Percentiles rank a stretch among this genome's conserved stretches.
These are phyloP conservation scores for Chrysopa pallens DNA, from an alignment of 1,140 invertebrate genomes.

Conservation along the genomic window DNA sequence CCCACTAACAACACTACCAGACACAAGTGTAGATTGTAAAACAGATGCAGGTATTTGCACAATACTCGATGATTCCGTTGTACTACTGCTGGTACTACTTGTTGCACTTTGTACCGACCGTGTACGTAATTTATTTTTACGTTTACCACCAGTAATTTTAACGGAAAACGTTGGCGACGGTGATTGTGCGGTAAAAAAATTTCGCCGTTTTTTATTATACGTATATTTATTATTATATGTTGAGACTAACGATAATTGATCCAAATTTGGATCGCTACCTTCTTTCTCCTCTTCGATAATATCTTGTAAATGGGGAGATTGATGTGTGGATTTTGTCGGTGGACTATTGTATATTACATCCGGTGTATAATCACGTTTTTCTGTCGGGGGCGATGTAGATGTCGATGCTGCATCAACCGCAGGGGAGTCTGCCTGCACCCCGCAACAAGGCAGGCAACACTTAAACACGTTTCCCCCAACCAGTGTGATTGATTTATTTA, in stretches of 20 bases:
- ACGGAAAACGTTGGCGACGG: conserved; percentile 19
- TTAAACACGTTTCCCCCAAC: conserved; percentile 20
- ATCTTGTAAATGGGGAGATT: conserved; percentile 18
- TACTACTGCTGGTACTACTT: not conserved
- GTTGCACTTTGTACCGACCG: not conserved
- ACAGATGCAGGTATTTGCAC: conserved; percentile 4
- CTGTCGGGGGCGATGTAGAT: conserved; percentile 7
- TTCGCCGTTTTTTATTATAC: conserved; percentile 12
- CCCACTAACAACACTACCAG: conserved; percentile 12
- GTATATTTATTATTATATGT: conserved; percentile 6
- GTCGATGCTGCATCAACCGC: conserved; percentile 11
- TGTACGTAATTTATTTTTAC: not conserved
- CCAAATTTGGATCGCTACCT: conserved; percentile 4
- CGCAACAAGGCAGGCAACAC: conserved; percentile 24
- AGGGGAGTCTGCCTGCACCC: conserved; percentile 18
- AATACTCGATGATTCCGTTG: not conserved
- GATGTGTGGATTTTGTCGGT: conserved; percentile 7
- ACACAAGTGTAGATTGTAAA: not conserved
- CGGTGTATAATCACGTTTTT: not conserved
- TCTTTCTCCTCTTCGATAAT: conserved; percentile 19
- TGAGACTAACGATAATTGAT: conserved; percentile 1
- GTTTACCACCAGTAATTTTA: conserved; percentile 10
- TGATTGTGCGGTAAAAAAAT: conserved; percentile 9
- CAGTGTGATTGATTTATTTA: conserved; percentile 15
- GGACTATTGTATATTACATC: conserved; percentile 5